Conservation (phyloP, 2,888 invertebrate genomes). For the Brachyopa scutellaris region DNA sequence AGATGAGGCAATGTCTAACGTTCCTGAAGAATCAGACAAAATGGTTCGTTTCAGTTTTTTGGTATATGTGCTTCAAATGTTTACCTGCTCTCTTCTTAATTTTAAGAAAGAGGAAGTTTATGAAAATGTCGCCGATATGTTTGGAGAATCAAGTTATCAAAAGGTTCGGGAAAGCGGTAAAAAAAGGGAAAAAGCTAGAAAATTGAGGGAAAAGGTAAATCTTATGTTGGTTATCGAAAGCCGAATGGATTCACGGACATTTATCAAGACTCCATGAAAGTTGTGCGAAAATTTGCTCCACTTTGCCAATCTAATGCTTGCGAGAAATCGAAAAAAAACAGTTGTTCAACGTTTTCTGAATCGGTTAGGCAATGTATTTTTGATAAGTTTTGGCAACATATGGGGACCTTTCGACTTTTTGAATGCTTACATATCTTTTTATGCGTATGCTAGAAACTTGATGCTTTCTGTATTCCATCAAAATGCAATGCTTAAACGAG, state of each 20-base stretch:
- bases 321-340: neutral
- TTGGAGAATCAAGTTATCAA: neutral
- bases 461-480: too few relatives aligned
- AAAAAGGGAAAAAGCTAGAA: neutral
- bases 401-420: too few relatives aligned
- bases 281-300: neutral
- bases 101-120: neutral
- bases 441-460: too few relatives aligned
- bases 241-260: neutral
- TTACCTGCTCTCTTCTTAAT: neutral
- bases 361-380: neutral
- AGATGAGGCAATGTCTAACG: too few relatives aligned
- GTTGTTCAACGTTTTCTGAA: neutral
- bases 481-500: too few relatives aligned
- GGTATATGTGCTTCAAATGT: too few relatives aligned
- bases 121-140: neutral
- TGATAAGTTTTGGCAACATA: conserved; percentile 6
- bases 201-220: neutral
- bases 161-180: neutral
- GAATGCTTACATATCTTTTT: too few relatives aligned
- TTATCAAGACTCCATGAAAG: neutral
- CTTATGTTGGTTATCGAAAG: neutral
- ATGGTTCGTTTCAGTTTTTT: too few relatives aligned
- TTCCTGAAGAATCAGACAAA: too few relatives aligned
- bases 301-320: neutral